Conservation (phyloP, 2,888 invertebrate species). For the Rhimphoctona megacephalus region DNA sequence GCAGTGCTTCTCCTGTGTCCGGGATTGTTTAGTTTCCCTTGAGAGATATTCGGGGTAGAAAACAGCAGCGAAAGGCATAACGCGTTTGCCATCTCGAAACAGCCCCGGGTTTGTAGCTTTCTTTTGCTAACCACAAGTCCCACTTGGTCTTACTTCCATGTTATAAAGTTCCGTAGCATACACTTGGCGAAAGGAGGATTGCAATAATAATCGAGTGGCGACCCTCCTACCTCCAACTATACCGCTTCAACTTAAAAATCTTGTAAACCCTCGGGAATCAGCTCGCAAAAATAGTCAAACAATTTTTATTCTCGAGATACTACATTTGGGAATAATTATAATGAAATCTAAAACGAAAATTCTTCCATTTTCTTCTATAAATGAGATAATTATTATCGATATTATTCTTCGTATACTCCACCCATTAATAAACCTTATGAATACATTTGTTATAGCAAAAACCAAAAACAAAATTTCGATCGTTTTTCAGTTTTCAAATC, state of each 20-base stretch:
- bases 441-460: no score
- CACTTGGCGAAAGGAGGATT: conserved; percentile 79
- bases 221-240: conserved; percentile 18
- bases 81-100: conserved; percentile 37
- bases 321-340: not conserved
- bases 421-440: no score
- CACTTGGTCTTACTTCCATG: conserved; percentile 76
- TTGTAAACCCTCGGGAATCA: conserved; percentile 37
- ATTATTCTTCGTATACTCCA: not conserved
- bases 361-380: no score
- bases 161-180: conserved; percentile 77
- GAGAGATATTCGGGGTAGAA: conserved; percentile 35
- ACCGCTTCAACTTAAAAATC: conserved; percentile 26
- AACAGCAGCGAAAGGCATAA: conserved; percentile 42
- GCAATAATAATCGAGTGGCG: conserved; percentile 78
- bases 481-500: not conserved
- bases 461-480: no score
- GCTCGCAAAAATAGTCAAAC: conserved; percentile 39
- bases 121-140: conserved; percentile 56
- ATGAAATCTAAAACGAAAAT: not conserved
- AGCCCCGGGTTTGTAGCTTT: conserved; percentile 2
- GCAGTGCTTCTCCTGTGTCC: conserved; percentile 20
- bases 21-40: conserved; percentile 26
- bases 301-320: not conserved
- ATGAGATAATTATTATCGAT: no score